Conservation (phyloP, 2,888 invertebrate genomes). For the Drosophila austrosaltans region DNA sequence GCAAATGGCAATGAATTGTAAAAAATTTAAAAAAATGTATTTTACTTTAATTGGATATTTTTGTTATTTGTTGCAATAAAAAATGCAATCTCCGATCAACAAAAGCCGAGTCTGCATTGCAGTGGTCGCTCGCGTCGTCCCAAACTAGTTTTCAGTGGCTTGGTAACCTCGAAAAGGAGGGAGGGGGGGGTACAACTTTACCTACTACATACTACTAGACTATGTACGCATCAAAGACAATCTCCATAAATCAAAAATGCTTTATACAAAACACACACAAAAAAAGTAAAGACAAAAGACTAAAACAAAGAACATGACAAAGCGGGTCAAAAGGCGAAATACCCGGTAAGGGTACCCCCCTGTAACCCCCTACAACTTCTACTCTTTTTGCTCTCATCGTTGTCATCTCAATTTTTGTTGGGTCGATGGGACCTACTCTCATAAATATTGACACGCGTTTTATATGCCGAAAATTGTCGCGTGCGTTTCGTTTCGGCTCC, state of each 20-base stretch:
- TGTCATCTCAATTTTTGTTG: conserved; percentile 4
- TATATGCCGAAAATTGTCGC: conserved; percentile 69
- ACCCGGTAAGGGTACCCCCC: not conserved
- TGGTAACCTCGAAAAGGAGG: not conserved
- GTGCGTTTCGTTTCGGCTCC: conserved; percentile 48
- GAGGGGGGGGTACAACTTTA: not conserved
- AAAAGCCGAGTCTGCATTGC: not conserved
- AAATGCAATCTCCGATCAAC: not conserved
- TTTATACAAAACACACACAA: conserved; percentile 6
- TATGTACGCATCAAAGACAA: conserved; percentile 16
- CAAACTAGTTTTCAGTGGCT: not conserved
- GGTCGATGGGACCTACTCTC: conserved; percentile 40
- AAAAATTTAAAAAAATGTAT: too few species aligned
- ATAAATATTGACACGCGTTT: conserved; percentile 74
- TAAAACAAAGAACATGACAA: conserved; percentile 20
- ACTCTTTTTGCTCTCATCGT: not conserved
- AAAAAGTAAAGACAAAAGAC: conserved; percentile 9
- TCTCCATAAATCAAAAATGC: conserved; percentile 19
- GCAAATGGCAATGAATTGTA: too few species aligned
- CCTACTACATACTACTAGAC: not conserved
- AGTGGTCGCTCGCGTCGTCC: not conserved
- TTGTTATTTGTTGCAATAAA: not conserved
- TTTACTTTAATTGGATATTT: not conserved
- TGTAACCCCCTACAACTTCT: not conserved
- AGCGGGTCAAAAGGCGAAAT: conserved; percentile 5